These are phyloP conservation scores for Lutjanus argentimaculatus DNA, from an alignment of 2,797 vertebrate species.

Conservation along the genomic window DNA sequence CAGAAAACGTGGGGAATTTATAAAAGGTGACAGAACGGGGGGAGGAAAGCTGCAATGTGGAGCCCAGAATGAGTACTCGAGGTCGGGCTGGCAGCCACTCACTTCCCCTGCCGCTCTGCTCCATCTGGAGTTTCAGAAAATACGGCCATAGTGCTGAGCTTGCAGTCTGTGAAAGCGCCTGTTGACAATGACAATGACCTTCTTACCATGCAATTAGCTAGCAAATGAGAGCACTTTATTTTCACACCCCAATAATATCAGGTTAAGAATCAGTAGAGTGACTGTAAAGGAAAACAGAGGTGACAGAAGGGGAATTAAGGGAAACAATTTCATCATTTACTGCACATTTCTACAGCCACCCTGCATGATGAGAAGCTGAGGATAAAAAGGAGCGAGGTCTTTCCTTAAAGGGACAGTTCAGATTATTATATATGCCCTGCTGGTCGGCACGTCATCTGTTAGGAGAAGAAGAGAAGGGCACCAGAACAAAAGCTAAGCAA, in stretches of 20 bases:
- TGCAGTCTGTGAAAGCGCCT: constrained; percentile 44
- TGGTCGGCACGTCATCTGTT: too few relatives aligned
- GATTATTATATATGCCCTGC: too few relatives aligned
- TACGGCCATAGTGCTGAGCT: constrained; percentile 68
- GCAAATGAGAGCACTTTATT: constrained; percentile 42
- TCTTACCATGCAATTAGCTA: constrained; percentile 49
- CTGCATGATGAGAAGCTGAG: neutral
- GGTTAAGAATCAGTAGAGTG: constrained; percentile 20
- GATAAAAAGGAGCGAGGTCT: constrained; percentile 17
- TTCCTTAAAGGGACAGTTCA: constrained; percentile 6
- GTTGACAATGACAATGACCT: constrained; percentile 67
- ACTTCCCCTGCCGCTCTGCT: constrained; percentile 62
- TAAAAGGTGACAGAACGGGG: constrained; percentile 58
- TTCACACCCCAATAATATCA: constrained; percentile 29
- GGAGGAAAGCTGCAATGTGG: constrained; percentile 34
- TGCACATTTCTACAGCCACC: constrained; percentile 5
- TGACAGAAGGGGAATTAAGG: neutral
- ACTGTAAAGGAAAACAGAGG: neutral
- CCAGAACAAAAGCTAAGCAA: too few relatives aligned
- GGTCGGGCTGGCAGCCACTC: constrained; percentile 62
- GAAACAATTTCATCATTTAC: constrained; percentile 7
- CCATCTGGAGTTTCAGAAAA: constrained; percentile 76
- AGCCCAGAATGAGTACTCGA: constrained; percentile 53
- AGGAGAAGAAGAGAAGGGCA: too few relatives aligned
- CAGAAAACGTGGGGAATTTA: constrained; percentile 60